phyloP scores from a whole-genome alignment of 2,797 vertebrate genomes.

The Lerista edwardsae region DNA sequence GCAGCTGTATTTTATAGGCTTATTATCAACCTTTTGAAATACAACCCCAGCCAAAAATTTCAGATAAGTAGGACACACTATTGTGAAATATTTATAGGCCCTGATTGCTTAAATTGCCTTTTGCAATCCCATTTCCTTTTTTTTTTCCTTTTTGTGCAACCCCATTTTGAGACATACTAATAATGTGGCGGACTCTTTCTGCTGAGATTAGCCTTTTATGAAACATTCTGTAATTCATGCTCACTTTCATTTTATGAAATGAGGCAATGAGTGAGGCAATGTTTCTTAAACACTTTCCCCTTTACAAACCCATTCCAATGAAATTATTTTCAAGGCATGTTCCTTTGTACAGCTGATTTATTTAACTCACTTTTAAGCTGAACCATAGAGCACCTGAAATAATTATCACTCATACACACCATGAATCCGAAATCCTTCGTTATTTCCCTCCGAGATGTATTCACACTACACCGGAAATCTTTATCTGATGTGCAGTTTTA shows the following conservation, averaged over 20 bases:
- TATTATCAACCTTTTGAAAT: slow-evolving; percentile 29
- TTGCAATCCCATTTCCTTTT: slow-evolving; percentile 14
- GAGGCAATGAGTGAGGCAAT: slow-evolving; percentile 5
- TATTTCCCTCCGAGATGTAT: slow-evolving; percentile 16
- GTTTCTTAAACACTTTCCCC: slow-evolving; percentile 16
- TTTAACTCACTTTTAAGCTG: slow-evolving; percentile 18
- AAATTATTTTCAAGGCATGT: slow-evolving; percentile 2
- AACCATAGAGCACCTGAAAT: slow-evolving; percentile 15
- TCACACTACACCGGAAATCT: slow-evolving; percentile 2
- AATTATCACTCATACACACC: slow-evolving; percentile 17
- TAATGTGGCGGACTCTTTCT: slow-evolving; percentile 6
- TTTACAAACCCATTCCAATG: slow-evolving; percentile 17
- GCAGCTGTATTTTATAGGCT: neutral
- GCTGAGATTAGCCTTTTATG: slow-evolving; percentile 14
- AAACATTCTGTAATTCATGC: neutral
- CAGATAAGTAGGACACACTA: slow-evolving; percentile 19
- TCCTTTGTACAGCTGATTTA: slow-evolving; percentile 21
- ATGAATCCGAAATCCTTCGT: slow-evolving; percentile 24
- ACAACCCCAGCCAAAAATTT: slow-evolving; percentile 17
- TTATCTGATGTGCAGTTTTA: slow-evolving; percentile 27
- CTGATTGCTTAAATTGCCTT: slow-evolving; percentile 8
- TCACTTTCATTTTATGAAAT: slow-evolving; percentile 24
- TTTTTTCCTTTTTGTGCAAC: neutral
- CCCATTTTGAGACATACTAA: neutral
- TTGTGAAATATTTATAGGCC: slow-evolving; percentile 35